A percentile compares a stretch with the other conserved stretches of the same genome.
Conservation (phyloP, 2,797 vertebrate genomes). For the Taenioides sp. region DNA sequence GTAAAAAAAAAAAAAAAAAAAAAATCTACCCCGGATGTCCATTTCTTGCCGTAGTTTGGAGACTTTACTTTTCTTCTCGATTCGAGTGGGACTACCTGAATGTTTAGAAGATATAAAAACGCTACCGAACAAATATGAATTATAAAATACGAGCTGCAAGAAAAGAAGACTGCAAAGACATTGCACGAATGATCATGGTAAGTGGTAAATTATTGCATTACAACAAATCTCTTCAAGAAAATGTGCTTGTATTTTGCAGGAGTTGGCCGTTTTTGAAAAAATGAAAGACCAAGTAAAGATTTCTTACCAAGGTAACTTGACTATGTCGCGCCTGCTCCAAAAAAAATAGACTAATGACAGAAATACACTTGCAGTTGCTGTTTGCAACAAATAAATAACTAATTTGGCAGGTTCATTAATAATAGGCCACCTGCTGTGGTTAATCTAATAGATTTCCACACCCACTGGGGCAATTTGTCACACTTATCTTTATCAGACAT, state of each 20-base stretch:
- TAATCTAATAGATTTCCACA: no score
- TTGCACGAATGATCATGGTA: slow-evolving; percentile 77
- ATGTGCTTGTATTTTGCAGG: slow-evolving; percentile 48
- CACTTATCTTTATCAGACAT: no score
- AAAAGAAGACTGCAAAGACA: slow-evolving; percentile 71
- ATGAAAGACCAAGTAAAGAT: slow-evolving; percentile 76
- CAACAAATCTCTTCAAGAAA: background rate
- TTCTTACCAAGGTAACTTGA: slow-evolving; percentile 67
- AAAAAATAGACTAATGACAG: background rate
- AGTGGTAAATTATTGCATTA: background rate
- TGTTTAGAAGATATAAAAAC: background rate
- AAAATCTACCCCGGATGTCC: background rate
- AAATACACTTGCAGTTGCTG: background rate
- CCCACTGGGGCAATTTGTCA: no score
- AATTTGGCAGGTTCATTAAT: no score
- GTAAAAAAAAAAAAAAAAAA: background rate
- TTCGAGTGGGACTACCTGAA: no score
- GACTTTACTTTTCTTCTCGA: no score
- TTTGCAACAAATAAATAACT: no score
- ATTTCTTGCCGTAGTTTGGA: no score
- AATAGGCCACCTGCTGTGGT: no score
- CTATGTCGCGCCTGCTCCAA: background rate
- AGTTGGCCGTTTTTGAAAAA: slow-evolving; percentile 76
- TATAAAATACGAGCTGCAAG: slow-evolving; percentile 64
- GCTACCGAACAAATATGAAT: slow-evolving; percentile 54